A percentile compares a stretch with the other conserved stretches of the same genome.
phyloP scores from a whole-genome alignment of 2,113 vertebrate species.

The Indri indri region DNA sequence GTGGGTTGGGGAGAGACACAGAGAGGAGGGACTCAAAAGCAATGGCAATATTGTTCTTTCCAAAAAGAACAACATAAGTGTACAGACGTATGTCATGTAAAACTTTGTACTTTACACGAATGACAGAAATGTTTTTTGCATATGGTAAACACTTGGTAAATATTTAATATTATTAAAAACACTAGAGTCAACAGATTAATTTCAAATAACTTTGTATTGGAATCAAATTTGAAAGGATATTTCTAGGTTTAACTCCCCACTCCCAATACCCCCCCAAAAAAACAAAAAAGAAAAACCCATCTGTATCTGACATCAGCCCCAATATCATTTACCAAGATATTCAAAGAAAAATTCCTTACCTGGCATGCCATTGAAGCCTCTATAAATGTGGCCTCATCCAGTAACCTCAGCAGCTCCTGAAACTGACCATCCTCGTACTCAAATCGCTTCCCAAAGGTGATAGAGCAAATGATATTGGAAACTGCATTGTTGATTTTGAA shows the following conservation, averaged over 20 bases:
- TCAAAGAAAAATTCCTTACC: constrained; percentile 71
- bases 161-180: not conserved
- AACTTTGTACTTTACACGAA: not conserved
- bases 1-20: not conserved
- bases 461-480: constrained; percentile 89
- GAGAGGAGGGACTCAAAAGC: not conserved
- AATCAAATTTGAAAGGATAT: not conserved
- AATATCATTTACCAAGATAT: not conserved
- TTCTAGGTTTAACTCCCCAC: not conserved
- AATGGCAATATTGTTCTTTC: not conserved
- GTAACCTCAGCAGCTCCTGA: constrained; percentile 85
- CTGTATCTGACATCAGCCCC: not conserved
- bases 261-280: not conserved
- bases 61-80: not conserved
- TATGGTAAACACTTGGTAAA: not conserved
- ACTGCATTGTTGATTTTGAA: constrained; percentile 87
- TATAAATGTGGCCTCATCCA: constrained; percentile 82
- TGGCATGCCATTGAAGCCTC: constrained; percentile 73
- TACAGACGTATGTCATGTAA: not conserved
- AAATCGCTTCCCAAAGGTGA: constrained; percentile 91
- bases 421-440: constrained; percentile 89
- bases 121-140: not conserved
- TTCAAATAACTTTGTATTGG: not conserved
- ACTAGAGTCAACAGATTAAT: not conserved
- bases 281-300: not conserved